These are phyloP conservation scores for Onthophagus taurus DNA, from an alignment of 1,140 invertebrate species.

Conservation along the genomic window DNA sequence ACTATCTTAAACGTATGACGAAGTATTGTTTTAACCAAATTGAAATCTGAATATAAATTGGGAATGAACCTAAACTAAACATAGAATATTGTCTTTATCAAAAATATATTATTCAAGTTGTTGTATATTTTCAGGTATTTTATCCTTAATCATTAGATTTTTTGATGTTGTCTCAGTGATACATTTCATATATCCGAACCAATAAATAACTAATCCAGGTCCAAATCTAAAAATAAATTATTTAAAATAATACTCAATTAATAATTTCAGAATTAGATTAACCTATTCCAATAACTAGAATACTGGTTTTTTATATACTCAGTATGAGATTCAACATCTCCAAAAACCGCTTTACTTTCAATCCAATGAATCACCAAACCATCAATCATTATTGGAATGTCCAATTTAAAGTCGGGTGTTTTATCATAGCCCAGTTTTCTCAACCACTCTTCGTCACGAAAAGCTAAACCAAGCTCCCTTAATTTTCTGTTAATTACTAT, in stretches of 20 bases:
- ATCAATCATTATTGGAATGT: slow-evolving; percentile 79
- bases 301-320: slow-evolving; percentile 82
- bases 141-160: too few species aligned
- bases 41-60: too few species aligned
- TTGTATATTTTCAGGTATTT: too few species aligned
- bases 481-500: slow-evolving; percentile 52
- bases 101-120: too few species aligned
- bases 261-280: slow-evolving; percentile 8
- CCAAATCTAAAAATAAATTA: slow-evolving; percentile 61
- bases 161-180: too few species aligned
- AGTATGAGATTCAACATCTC: slow-evolving; percentile 70
- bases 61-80: too few species aligned
- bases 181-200: slow-evolving; percentile 88
- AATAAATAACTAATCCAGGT: slow-evolving; percentile 88
- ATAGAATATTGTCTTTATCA: too few species aligned
- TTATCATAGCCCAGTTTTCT: slow-evolving; percentile 82
- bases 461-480: slow-evolving; percentile 51
- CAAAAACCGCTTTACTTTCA: slow-evolving; percentile 92
- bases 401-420: slow-evolving; percentile 88
- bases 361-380: slow-evolving; percentile 90
- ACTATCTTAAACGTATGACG: too few species aligned
- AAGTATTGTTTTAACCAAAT: too few species aligned
- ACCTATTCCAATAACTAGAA: slow-evolving; percentile 86
- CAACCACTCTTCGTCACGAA: slow-evolving; percentile 73
- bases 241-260: slow-evolving; percentile 16